A percentile compares a stretch with the other conserved stretches of the same genome.
Evolutionary conservation across 2,113 vertebrate genomes (phyloP).

Genomic region (human): DNA sequence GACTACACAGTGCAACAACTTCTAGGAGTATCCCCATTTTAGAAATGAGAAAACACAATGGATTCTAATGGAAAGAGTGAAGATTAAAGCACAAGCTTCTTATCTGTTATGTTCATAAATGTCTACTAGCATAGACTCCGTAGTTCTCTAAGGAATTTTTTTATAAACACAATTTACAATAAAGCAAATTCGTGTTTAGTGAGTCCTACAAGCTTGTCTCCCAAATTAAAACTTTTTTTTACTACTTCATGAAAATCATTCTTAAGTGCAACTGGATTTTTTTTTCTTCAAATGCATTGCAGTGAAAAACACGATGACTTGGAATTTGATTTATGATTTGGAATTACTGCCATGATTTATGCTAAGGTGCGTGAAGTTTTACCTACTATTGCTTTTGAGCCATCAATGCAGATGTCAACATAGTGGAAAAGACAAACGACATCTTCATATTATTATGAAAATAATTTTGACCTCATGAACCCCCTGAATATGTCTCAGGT

Average conservation of each 20-base stretch:
- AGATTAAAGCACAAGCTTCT: not conserved
- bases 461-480: not conserved
- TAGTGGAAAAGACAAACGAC: not conserved
- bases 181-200: not conserved
- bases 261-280: not conserved
- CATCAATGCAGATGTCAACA: not conserved
- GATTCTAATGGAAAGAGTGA: not conserved
- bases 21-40: not conserved
- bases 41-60: not conserved
- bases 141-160: not conserved
- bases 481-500: not conserved
- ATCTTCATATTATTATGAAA: not conserved
- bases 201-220: not conserved
- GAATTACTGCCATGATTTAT: not conserved
- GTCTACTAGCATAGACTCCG: not conserved
- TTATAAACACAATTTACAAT: not conserved
- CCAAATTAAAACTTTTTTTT: not conserved
- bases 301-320: not conserved
- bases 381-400: not conserved
- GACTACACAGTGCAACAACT: not conserved
- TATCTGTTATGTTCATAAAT: not conserved
- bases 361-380: not conserved
- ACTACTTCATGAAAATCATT: not conserved
- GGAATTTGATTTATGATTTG: not conserved
- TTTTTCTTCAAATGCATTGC: not conserved